These are phyloP conservation scores for Alexandromys fortis DNA, from an alignment of 2,113 vertebrate species.

Conservation along the genomic window DNA sequence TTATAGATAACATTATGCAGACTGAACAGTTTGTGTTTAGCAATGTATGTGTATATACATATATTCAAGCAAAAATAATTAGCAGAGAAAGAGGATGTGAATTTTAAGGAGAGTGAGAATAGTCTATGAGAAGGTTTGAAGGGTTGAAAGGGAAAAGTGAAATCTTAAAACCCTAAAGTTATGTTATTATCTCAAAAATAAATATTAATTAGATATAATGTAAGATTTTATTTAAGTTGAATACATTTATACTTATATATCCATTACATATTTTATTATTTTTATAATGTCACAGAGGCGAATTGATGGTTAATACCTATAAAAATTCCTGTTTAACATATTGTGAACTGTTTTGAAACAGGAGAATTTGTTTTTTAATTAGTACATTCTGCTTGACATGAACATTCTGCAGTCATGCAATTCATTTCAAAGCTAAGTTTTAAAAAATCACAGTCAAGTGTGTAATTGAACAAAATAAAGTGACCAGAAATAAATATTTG, in stretches of 20 bases:
- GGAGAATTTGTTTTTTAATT: not conserved
- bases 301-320: not conserved
- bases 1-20: not conserved
- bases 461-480: constrained; percentile 15
- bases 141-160: not conserved
- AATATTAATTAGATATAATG: not conserved
- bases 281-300: not conserved
- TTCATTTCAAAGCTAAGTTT: not conserved
- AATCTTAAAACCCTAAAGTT: not conserved
- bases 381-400: not conserved
- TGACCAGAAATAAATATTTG: not conserved
- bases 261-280: not conserved
- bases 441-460: not conserved
- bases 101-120: not conserved
- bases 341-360: not conserved
- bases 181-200: not conserved
- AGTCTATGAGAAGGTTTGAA: not conserved
- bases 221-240: not conserved
- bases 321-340: not conserved
- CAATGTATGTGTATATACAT: not conserved
- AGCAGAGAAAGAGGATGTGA: not conserved
- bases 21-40: not conserved
- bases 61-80: not conserved
- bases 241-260: not conserved
- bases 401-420: not conserved